Evolutionary conservation across 2,888 invertebrate species (phyloP).

Genomic region (Limnephilus marmoratus): DNA sequence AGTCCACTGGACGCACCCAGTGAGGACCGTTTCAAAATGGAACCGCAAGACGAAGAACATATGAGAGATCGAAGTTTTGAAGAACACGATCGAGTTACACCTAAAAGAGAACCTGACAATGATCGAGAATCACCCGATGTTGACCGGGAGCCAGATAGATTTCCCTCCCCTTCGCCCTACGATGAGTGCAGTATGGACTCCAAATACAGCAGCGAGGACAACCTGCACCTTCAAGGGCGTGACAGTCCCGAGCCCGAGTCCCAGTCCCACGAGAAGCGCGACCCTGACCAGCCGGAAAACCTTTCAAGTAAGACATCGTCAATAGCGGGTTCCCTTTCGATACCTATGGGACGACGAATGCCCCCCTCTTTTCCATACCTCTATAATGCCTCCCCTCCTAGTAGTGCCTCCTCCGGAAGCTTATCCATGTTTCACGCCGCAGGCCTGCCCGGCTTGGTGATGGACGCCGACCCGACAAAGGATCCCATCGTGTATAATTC

Average conservation of each 20-base stretch:
- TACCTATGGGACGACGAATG: conserved; percentile 82
- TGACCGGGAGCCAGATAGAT: conserved; percentile 80
- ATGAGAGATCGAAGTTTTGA: conserved; percentile 77
- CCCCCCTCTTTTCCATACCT: conserved; percentile 81
- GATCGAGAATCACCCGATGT: conserved; percentile 78
- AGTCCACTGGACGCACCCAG: conserved; percentile 69
- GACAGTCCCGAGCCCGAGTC: conserved; percentile 75
- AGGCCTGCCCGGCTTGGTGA: conserved; percentile 72
- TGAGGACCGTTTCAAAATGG: conserved; percentile 74
- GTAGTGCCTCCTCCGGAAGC: conserved; percentile 83
- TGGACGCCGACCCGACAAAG: conserved; percentile 82
- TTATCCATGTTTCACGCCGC: conserved; percentile 75
- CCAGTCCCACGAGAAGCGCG: conserved; percentile 76
- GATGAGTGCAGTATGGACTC: conserved; percentile 89
- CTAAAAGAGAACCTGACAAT: conserved; percentile 83
- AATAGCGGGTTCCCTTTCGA: conserved; percentile 81
- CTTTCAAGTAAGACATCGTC: conserved; percentile 84
- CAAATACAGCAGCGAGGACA: conserved; percentile 83
- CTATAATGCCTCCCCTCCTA: conserved; percentile 79
- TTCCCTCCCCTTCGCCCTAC: conserved; percentile 82
- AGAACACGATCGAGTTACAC: conserved; percentile 79
- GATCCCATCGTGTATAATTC: conserved; percentile 89
- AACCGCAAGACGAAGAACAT: conserved; percentile 75
- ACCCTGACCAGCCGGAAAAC: conserved; percentile 89
- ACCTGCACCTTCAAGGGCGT: conserved; percentile 74